Percentiles rank a stretch among this genome's conserved stretches.
phyloP scores from a whole-genome alignment of 1,140 invertebrate genomes.

The Apis mellifera region DNA sequence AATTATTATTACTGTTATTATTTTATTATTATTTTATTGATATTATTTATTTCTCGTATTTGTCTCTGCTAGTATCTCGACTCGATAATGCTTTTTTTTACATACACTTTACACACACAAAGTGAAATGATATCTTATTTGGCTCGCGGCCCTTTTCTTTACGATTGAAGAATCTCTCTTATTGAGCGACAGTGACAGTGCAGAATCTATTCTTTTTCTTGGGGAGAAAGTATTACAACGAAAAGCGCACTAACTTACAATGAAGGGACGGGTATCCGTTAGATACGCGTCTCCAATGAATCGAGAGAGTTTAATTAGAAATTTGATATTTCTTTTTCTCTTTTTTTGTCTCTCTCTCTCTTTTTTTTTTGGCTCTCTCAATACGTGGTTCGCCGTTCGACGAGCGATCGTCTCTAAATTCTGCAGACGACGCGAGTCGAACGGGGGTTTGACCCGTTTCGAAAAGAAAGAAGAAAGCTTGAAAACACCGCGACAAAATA shows the following conservation, averaged over 20 bases:
- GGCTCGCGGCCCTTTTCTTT: background rate
- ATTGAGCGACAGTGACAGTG: conserved; percentile 49
- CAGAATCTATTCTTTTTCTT: conserved; percentile 49
- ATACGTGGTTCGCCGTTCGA: background rate
- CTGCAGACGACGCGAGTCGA: background rate
- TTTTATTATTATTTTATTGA: background rate
- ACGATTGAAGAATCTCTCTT: conserved; percentile 23
- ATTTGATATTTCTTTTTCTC: background rate
- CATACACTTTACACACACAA: conserved; percentile 58
- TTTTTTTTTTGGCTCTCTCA: background rate
- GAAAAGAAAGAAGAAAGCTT: conserved; percentile 11
- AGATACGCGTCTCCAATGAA: conserved; percentile 47
- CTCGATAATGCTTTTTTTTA: conserved; percentile 58
- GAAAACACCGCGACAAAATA: conserved; percentile 35
- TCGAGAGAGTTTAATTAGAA: conserved; percentile 46
- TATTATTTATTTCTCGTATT: conserved; percentile 5
- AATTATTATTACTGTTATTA: background rate
- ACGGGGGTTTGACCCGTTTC: background rate
- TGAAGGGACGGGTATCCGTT: conserved; percentile 9
- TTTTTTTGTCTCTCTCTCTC: background rate
- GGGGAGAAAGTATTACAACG: conserved; percentile 49
- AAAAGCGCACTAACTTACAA: conserved; percentile 66
- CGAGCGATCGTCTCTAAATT: background rate
- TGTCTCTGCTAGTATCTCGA: conserved; percentile 40
- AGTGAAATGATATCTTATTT: background rate